Conservation (phyloP, 2,113 vertebrate species). For the Crotalus tigris region DNA sequence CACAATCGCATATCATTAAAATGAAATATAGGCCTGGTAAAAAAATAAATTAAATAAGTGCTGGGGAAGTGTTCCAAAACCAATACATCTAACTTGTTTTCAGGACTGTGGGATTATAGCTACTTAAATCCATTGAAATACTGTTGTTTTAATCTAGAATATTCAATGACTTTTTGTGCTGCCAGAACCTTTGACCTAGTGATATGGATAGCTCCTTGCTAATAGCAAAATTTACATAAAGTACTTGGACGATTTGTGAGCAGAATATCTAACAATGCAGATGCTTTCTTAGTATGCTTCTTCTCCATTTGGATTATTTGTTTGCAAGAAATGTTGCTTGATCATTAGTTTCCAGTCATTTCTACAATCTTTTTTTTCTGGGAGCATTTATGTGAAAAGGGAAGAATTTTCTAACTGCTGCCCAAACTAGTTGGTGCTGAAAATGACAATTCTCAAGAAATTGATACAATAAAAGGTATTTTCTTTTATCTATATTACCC, state of each 20-base stretch:
- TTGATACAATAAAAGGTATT: neutral
- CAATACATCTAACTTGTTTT: neutral
- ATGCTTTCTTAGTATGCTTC: too few relatives aligned
- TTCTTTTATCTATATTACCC: neutral
- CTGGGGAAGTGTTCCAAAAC: neutral
- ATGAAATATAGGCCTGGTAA: neutral
- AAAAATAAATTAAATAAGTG: neutral
- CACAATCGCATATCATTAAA: neutral
- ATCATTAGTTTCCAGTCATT: neutral
- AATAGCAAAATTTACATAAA: neutral
- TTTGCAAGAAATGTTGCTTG: neutral
- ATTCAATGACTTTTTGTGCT: neutral
- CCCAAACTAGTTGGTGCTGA: neutral
- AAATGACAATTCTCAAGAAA: neutral
- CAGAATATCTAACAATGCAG: neutral
- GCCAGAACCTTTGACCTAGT: neutral
- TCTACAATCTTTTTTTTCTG: neutral
- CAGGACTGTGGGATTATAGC: neutral
- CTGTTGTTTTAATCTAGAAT: neutral
- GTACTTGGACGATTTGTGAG: neutral
- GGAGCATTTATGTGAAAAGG: neutral
- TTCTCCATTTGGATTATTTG: neutral
- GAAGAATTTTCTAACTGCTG: neutral
- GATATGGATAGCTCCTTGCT: neutral
- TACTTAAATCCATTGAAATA: neutral